A percentile compares a stretch with the other conserved stretches of the same genome.
Evolutionary conservation across 2,113 vertebrate genomes (phyloP).

Genomic region (Pachycephala philippinensis): DNA sequence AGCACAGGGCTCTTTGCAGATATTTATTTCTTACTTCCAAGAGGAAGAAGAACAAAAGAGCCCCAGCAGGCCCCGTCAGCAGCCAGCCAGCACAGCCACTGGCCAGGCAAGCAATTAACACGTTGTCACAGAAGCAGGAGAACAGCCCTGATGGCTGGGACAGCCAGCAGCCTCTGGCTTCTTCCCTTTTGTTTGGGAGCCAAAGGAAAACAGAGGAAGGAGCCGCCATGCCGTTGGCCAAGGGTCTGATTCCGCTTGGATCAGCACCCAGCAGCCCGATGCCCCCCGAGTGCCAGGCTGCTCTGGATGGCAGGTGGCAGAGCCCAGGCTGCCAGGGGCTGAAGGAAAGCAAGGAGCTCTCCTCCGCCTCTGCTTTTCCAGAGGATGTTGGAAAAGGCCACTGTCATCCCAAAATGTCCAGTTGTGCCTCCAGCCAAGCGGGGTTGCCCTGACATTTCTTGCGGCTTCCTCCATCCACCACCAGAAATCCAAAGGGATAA

Average conservation of each 20-base stretch:
- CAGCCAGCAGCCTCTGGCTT: background rate
- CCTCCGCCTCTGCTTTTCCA: background rate
- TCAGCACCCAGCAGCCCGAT: background rate
- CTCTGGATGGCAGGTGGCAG: background rate
- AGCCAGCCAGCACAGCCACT: background rate
- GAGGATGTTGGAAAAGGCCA: background rate
- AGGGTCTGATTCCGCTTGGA: background rate
- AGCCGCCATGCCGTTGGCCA: accelerated
- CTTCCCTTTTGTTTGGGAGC: background rate
- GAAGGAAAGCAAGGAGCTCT: background rate
- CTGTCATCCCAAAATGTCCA: background rate
- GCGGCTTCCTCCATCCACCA: background rate
- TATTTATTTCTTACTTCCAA: background rate
- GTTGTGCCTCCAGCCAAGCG: background rate
- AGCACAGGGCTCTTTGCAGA: background rate
- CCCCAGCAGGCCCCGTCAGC: background rate
- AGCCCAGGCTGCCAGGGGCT: background rate
- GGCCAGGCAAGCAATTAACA: background rate
- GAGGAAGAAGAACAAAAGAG: background rate
- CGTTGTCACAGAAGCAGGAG: background rate
- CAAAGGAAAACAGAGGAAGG: background rate
- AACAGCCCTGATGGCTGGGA: background rate
- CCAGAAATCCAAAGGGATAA: background rate
- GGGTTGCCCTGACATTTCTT: background rate
- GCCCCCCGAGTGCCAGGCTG: background rate